phyloP scores from a whole-genome alignment of 2,113 vertebrate species.

The Dolichotis patagonum region DNA sequence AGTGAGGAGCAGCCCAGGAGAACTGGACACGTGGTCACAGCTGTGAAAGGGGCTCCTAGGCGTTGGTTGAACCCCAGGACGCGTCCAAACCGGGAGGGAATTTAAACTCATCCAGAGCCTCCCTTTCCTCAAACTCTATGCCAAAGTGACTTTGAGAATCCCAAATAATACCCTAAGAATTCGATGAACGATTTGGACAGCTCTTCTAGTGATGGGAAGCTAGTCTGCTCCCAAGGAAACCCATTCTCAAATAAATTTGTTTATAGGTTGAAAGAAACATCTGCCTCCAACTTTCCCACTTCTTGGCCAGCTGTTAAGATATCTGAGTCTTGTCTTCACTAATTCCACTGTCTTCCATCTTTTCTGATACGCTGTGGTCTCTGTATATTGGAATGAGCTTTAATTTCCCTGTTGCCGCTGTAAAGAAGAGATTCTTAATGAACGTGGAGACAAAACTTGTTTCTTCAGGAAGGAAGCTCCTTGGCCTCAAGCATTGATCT shows the following conservation, averaged over 20 bases:
- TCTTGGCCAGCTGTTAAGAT: background rate
- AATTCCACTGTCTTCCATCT: background rate
- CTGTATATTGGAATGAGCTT: background rate
- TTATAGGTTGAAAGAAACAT: conserved; percentile 22
- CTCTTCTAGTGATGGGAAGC: background rate
- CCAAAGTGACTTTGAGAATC: background rate
- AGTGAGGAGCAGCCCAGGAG: background rate
- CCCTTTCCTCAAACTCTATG: background rate
- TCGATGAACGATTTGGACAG: background rate
- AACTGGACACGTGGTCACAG: background rate
- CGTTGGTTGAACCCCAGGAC: background rate
- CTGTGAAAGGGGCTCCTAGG: background rate
- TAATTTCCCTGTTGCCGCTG: background rate
- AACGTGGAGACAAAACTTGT: background rate
- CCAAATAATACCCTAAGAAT: background rate
- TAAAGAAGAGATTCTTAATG: conserved; percentile 12
- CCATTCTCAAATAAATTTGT: background rate
- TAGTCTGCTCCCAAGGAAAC: background rate
- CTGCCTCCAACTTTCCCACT: conserved; percentile 1
- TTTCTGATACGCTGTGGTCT: background rate
- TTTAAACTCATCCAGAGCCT: background rate
- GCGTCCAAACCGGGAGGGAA: background rate
- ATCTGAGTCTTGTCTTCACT: background rate
- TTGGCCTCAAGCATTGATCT: conserved; percentile 20
- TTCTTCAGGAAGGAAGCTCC: conserved; percentile 45